Percentiles rank a stretch among this genome's conserved stretches.
These are phyloP conservation scores for Arenaria interpres DNA, from an alignment of 2,113 vertebrate species.

Conservation along the genomic window DNA sequence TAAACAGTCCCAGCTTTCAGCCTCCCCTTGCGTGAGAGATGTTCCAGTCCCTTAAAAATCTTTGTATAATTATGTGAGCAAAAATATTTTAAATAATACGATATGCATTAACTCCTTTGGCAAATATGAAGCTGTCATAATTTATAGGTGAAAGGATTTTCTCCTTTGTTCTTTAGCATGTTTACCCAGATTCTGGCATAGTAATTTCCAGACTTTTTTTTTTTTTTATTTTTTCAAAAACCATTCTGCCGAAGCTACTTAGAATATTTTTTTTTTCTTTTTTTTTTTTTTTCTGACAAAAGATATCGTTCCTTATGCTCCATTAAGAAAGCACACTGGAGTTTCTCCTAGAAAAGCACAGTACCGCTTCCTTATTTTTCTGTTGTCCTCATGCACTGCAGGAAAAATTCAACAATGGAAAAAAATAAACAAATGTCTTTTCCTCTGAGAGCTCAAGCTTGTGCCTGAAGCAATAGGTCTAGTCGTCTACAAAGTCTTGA, in stretches of 20 bases:
- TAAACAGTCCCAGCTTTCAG: background rate
- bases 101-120: background rate
- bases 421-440: background rate
- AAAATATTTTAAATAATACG: background rate
- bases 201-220: background rate
- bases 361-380: background rate
- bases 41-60: background rate
- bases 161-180: background rate
- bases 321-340: background rate
- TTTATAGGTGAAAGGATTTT: background rate
- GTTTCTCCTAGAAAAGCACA: background rate
- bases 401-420: background rate
- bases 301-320: background rate
- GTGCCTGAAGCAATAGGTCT: background rate
- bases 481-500: background rate
- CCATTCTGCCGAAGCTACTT: background rate
- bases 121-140: background rate
- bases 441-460: background rate
- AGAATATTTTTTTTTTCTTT: too few species aligned
- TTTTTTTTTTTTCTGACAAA: background rate
- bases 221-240: background rate
- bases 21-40: background rate
- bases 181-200: background rate
- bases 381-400: background rate
- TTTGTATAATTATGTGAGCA: background rate